Base-by-base conservation (phyloP, 1,140 invertebrate genomes). In the Drosophila tani region DNA sequence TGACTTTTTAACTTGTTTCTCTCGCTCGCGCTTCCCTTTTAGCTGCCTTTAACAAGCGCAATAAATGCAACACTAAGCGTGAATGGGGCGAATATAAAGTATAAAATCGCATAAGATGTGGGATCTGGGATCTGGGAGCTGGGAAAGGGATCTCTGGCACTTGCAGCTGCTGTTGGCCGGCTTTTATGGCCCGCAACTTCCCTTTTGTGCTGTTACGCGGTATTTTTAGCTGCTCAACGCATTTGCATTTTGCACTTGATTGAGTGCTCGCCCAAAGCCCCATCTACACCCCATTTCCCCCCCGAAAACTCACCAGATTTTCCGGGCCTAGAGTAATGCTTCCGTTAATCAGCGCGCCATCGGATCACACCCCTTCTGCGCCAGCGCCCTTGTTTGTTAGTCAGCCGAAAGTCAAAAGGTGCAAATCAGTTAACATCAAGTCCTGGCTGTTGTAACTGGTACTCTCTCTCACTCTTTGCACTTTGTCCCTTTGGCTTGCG, bases 1-100 rank as follows among this genome's bases (percentile, higher is more conserved):
- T 90, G 85, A 90, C 81, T 90, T 90, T 90, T 90, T 90, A 90
- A 90, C 85, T 90, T 90, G 86, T 84, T 85, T 77, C 78, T 65
- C 62, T 69, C 74, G 79, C 76, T 45, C 41, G 49, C 64, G 64
- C 63, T 59, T 64, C 49, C 55, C 51, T 59, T 67, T 70, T 67
- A 80, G 80, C 49, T 59, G 85, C 59, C 85, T 79, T 87, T 90
- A 90, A 90, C 85, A 90, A 85, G 85, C 82, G 86, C 85, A 90
- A 90, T 90, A 90, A 90, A 90, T 90, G 85, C 85, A 88, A 81
- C 85, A 84, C 75, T 70, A 84, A 75, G 46, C 43, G 43, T 21
- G 60, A 55, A 57, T 35, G 40, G 17, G 49, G 57, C 9, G 53
- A 56, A 40, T 56, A 56, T 40, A 56, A 56, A 56, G 53, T 56